A percentile compares a stretch with the other conserved stretches of the same genome.
These are phyloP conservation scores for Phylloscopus whistleri DNA, from an alignment of 2,113 vertebrate species.

Conservation along the genomic window DNA sequence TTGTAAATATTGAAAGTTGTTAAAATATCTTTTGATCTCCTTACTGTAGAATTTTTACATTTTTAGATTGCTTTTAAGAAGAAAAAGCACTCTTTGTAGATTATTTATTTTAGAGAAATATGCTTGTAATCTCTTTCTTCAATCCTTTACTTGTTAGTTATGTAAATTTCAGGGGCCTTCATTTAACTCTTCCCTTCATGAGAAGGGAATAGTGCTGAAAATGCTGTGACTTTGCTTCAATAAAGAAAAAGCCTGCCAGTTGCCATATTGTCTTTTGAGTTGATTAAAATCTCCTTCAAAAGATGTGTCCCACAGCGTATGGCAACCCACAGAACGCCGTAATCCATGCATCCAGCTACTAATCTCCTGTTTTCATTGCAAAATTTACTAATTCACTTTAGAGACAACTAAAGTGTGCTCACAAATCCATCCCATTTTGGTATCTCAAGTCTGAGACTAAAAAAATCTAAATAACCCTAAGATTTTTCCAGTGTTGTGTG, in stretches of 20 bases:
- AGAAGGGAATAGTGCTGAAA: slow-evolving; percentile 56
- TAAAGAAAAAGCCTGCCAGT: slow-evolving; percentile 64
- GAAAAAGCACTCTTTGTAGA: slow-evolving; percentile 77
- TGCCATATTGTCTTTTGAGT: slow-evolving; percentile 51
- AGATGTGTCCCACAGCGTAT: background rate
- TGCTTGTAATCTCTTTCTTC: slow-evolving; percentile 62
- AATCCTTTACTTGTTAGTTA: slow-evolving; percentile 59
- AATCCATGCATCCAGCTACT: background rate
- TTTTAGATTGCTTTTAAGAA: slow-evolving; percentile 73
- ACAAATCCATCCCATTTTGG: background rate
- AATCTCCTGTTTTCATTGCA: background rate
- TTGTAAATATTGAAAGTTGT: slow-evolving; percentile 83
- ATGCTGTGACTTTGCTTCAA: slow-evolving; percentile 68
- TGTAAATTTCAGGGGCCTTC: slow-evolving; percentile 70
- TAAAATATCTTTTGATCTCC: slow-evolving; percentile 81
- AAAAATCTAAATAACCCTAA: background rate
- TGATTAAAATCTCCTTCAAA: slow-evolving; percentile 36
- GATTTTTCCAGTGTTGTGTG: background rate
- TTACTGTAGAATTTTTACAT: slow-evolving; percentile 79
- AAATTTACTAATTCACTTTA: background rate
- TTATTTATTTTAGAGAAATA: slow-evolving; percentile 89
- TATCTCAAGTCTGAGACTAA: background rate
- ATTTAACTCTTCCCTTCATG: slow-evolving; percentile 50
- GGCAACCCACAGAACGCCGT: slow-evolving; percentile 19
- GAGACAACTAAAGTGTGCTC: background rate